Evolutionary conservation across 64 coral and sea anemone species (phyloP).

Genomic region (Montipora cactus): DNA sequence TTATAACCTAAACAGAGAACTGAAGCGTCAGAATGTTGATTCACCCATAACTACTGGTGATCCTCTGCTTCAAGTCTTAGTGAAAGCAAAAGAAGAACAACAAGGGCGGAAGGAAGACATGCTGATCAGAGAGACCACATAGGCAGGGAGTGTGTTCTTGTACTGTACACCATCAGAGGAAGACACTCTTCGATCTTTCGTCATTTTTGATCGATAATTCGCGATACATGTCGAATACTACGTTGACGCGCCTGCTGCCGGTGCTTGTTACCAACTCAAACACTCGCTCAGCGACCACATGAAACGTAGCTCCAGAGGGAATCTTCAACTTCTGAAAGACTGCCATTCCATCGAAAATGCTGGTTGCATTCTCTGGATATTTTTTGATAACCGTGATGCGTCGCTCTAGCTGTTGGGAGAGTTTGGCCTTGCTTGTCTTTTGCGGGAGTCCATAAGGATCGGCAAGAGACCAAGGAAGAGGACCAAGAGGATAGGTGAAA

Average conservation of each 20-base stretch:
- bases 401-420: constrained; percentile 14
- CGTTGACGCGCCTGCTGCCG: constrained; percentile 47
- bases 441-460: constrained; percentile 56
- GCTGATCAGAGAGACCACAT: background rate
- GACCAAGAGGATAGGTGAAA: constrained; percentile 51
- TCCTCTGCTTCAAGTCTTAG: no score
- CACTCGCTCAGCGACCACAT: constrained; percentile 42
- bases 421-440: constrained; percentile 66
- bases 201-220: constrained; percentile 64
- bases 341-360: constrained; percentile 36
- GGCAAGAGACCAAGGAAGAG: constrained; percentile 64
- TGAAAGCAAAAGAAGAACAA: no score
- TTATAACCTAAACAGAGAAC: no score
- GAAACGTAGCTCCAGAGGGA: constrained; percentile 35
- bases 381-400: constrained; percentile 22
- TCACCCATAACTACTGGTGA: no score
- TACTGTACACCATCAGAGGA: constrained; percentile 42
- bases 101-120: no score
- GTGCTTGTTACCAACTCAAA: constrained; percentile 74
- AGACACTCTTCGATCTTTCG: constrained; percentile 57
- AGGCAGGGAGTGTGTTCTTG: constrained; percentile 68
- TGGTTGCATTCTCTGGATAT: constrained; percentile 58
- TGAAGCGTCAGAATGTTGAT: no score
- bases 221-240: constrained; percentile 52
- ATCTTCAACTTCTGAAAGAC: constrained; percentile 26